Percentiles rank a stretch among this genome's conserved stretches.
Conservation (phyloP, 1,140 invertebrate species). For the Andricus grossulariae region DNA sequence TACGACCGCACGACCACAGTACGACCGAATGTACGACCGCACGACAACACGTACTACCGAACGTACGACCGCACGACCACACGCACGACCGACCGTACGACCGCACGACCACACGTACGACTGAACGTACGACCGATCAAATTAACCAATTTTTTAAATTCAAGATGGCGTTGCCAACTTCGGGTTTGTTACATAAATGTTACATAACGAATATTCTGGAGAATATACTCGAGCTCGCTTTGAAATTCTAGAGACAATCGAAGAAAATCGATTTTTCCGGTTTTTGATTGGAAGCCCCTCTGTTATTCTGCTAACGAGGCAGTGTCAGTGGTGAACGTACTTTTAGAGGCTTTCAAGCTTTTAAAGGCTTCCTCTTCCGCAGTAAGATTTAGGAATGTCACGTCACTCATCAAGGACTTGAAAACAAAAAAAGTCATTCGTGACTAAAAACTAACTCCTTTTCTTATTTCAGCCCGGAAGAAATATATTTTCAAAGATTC, state of each 20-base stretch:
- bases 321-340: slow-evolving; percentile 2
- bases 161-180: too few species aligned
- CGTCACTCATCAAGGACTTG: slow-evolving; percentile 6
- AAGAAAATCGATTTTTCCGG: background rate
- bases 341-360: slow-evolving; percentile 9
- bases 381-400: background rate
- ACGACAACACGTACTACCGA: too few species aligned
- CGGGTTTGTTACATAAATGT: too few species aligned
- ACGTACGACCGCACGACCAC: too few species aligned
- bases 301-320: background rate
- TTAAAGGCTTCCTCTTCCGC: slow-evolving; percentile 12
- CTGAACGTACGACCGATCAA: too few species aligned
- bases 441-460: background rate
- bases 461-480: background rate
- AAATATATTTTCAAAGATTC: background rate
- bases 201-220: too few species aligned
- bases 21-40: too few species aligned
- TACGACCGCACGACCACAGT: too few species aligned
- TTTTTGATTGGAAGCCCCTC: slow-evolving; percentile 13
- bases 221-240: background rate
- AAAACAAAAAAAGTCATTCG: background rate
- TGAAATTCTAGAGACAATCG: background rate
- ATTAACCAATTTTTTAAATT: too few species aligned
- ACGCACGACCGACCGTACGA: too few species aligned
- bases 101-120: too few species aligned